Evolutionary conservation across 2,888 invertebrate species (phyloP), one percentile per base, ranked within the genome.

Genomic region (Xanthorhoe designata): DNA sequence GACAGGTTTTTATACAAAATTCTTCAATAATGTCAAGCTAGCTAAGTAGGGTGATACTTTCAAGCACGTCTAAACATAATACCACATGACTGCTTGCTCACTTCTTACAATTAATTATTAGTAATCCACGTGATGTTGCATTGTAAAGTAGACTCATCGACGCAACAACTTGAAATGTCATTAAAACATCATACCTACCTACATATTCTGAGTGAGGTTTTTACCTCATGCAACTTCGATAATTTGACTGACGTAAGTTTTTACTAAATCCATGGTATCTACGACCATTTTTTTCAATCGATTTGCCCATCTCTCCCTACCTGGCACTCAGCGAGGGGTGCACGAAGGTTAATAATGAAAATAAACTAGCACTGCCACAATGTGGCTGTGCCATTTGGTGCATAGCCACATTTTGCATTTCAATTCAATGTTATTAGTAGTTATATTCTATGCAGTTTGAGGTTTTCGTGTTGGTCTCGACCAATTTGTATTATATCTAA

Each of bases 301-400:
- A 42, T 66, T 67, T 75, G 52, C 58, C 58, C 64, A 52, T 70
- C 71, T 63, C 65, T 69, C 76, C 77, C 78, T 87, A 86, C 85
- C 86, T 86, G 86, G 79, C 78, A 57, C 81, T 64, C 84, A 80
- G 82, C 80, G 83, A 83, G 86, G 87, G 87, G 82, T 80, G 79
- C 72, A 69, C 69, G 72, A 73, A 68, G 77, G 65, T 75, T 75
- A 76, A 73, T 80, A 74, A 75, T 72, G 71, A 77, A 76, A 78
- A 78, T 75, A 80, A 78, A 80, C 78, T 75, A 71, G 72, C 73
- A 78, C 72, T 75, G 77, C 82, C 81, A 82, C 82, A 85, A n/a
- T 86, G 83, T 82, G 78, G 78, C 70, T 74, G 74, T 75, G 72
- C 76, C 70, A 73, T 77, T 78, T 72, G 72, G 69, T 69, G 76